Percentiles rank a stretch among this genome's conserved stretches.
Evolutionary conservation across 2,797 vertebrate genomes (phyloP).

Genomic region (Myotis vivesi): DNA sequence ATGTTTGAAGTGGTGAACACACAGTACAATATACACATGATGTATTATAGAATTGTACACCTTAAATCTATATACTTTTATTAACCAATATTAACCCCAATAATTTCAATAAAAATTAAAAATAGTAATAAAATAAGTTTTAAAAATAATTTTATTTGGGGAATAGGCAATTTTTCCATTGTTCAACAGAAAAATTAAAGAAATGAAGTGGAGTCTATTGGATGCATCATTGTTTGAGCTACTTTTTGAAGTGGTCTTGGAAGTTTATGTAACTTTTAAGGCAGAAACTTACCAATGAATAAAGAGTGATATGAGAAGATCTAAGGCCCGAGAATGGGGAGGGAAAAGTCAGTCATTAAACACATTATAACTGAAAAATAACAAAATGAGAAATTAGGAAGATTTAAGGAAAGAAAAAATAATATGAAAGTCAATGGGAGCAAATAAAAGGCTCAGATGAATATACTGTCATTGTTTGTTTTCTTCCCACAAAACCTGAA

Average conservation of each 20-base stretch:
- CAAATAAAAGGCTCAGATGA: not conserved
- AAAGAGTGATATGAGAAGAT: not conserved
- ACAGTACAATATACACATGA: no score
- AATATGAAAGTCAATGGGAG: not conserved
- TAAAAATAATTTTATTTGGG: not conserved
- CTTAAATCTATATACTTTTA: no score
- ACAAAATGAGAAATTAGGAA: not conserved
- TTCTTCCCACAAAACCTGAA: not conserved
- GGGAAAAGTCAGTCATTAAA: not conserved
- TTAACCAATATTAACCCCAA: not conserved
- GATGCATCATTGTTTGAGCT: not conserved
- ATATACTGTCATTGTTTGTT: not conserved
- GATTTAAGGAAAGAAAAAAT: not conserved
- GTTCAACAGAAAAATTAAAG: not conserved
- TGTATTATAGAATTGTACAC: no score
- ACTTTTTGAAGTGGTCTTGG: not conserved
- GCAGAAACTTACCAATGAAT: not conserved
- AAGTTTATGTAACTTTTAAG: not conserved
- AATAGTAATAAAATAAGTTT: not conserved
- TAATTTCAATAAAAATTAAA: not conserved
- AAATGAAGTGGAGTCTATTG: not conserved
- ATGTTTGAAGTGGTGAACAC: no score
- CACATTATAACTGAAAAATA: not conserved
- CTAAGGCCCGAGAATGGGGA: not conserved
- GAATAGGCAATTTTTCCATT: not conserved